These are phyloP conservation scores for human DNA, from an alignment of 2,113 vertebrate genomes.

Conservation along the genomic window DNA sequence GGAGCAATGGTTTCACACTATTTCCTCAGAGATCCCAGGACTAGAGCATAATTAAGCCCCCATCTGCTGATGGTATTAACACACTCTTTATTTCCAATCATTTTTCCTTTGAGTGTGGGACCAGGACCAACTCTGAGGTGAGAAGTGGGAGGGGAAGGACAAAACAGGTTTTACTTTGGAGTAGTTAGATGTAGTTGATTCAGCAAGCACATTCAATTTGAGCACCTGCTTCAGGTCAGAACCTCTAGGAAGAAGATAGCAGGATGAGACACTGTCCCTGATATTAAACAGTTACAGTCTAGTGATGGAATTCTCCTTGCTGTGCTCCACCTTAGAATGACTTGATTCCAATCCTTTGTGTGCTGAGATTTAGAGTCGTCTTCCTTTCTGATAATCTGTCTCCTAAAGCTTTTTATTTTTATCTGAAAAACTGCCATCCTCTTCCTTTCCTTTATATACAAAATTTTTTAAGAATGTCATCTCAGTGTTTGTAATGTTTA, in stretches of 20 bases:
- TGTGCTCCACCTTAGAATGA: not conserved
- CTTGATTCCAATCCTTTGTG: not conserved
- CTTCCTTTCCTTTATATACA: not conserved
- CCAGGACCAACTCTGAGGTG: not conserved
- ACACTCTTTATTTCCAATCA: not conserved
- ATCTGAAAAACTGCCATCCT: not conserved
- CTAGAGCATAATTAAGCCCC: not conserved
- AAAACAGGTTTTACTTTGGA: not conserved
- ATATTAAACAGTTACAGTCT: not conserved
- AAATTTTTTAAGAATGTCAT: not conserved
- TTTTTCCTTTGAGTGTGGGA: not conserved
- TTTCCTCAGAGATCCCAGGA: not conserved
- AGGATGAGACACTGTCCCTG: not conserved
- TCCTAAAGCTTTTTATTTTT: not conserved
- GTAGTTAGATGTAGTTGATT: not conserved
- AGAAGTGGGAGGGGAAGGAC: not conserved
- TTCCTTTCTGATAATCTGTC: not conserved
- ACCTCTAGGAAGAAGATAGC: not conserved
- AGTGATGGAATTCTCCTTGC: not conserved
- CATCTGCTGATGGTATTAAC: not conserved
- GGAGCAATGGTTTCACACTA: not conserved
- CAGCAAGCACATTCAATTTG: not conserved
- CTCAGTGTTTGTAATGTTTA: not conserved
- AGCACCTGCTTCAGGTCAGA: not conserved
- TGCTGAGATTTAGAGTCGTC: not conserved